Evolutionary conservation across 2,888 invertebrate genomes (phyloP), one percentile per base, ranked within the genome.

Genomic region (Carabus problematicus): DNA sequence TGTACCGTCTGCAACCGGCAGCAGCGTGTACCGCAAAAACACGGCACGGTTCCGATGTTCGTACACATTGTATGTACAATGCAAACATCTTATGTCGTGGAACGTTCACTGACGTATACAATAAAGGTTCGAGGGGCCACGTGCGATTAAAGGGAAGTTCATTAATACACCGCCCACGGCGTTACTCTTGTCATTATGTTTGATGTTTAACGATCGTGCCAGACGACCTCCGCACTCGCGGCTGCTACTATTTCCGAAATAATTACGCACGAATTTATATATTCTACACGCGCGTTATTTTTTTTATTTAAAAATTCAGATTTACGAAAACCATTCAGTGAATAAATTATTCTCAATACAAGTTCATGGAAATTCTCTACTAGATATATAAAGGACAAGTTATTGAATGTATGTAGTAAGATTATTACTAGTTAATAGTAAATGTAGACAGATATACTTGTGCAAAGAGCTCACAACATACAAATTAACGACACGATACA

Each of bases 31-130:
- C 64, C 62, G 49, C 42, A 77, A 78, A 78, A 79, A 78, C 75
- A 73, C 60, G 72, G 75, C 76, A 75, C 77, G 76, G 72, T 73
- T 74, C 72, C 74, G 76, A 77, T 78, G 79, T 76, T 76, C 72
- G 75, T 73, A 77, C 77, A 79, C 78, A 79, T 77, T 77, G 78
- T 78, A 41, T 72, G 78, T 79, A 78, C 79, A 79, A 79, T 78
- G 76, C 75, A 77, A 78, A 78, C 78, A 79, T 79, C 79, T 79
- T 79, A 77, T 78, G 76, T 76, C 61, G 74, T 71, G 74, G 74
- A 75, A 74, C 62, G 52, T n/a, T 40, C 58, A 9, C 59, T 42
- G 16, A 12, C 42, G 18, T 61, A 43, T 49, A 49, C 62, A 62
- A 62, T 52, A 19, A 40, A 39, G 8, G 14, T 56, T 56, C 39